Percentiles rank a stretch among this genome's conserved stretches.
These are phyloP conservation scores for Epinotia bilunana DNA, from an alignment of 2,888 invertebrate genomes.

Conservation along the genomic window DNA sequence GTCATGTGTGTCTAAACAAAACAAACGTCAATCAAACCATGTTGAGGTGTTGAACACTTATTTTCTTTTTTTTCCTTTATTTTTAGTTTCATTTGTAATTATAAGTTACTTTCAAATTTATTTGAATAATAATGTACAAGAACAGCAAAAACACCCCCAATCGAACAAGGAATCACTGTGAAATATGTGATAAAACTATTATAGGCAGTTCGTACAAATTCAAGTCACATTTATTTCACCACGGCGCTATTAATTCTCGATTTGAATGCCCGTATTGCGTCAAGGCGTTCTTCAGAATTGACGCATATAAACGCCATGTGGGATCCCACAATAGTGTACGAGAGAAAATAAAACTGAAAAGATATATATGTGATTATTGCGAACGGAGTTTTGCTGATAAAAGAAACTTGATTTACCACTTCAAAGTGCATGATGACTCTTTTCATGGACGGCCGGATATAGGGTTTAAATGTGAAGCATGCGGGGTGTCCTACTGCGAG, in stretches of 20 bases:
- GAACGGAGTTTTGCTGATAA: conserved; percentile 65
- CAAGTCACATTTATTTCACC: conserved; percentile 61
- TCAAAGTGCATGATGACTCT: conserved; percentile 65
- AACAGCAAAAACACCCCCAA: conserved; percentile 42
- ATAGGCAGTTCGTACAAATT: conserved; percentile 58
- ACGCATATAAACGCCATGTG: conserved; percentile 60
- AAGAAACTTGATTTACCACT: conserved; percentile 62
- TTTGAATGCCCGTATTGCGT: conserved; percentile 61
- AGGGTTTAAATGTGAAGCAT: conserved; percentile 62
- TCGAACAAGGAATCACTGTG: conserved; percentile 54
- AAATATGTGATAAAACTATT: conserved; percentile 59
- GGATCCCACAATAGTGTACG: conserved; percentile 54
- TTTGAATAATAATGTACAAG: conserved; percentile 49
- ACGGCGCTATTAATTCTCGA: conserved; percentile 58
- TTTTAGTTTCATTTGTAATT: conserved; percentile 42
- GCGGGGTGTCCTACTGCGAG: conserved; percentile 63
- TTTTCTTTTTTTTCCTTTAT: conserved; percentile 39
- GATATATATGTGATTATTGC: conserved; percentile 65
- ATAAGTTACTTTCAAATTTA: conserved; percentile 9
- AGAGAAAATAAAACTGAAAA: conserved; percentile 45
- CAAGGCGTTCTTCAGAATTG: conserved; percentile 64
- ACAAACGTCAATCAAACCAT: neutral
- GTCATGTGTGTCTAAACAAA: neutral
- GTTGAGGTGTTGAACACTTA: neutral
- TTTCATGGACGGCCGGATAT: conserved; percentile 37